Conservation (phyloP, 2,113 vertebrate genomes). For the Chaenocephalus aceratus region DNA sequence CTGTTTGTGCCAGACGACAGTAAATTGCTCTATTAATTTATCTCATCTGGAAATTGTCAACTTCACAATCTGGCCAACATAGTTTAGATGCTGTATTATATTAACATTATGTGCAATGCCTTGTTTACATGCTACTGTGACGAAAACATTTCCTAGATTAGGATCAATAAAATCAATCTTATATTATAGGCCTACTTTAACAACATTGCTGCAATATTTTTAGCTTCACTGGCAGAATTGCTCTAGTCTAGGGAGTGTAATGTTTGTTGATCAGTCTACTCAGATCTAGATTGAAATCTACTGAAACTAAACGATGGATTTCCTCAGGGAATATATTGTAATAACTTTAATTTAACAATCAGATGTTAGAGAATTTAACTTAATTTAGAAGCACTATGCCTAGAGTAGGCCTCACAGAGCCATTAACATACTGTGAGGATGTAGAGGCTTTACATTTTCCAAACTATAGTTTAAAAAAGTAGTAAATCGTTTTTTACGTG, state of each 20-base stretch:
- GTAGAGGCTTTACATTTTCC: background rate
- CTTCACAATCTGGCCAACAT: background rate
- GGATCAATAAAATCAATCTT: too few relatives aligned
- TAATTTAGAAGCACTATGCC: too few relatives aligned
- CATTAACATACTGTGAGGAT: background rate
- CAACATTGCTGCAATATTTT: background rate
- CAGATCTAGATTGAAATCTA: background rate
- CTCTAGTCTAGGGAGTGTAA: too few relatives aligned
- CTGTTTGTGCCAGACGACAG: constrained; percentile 86
- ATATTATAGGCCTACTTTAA: background rate
- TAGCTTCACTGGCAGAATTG: too few relatives aligned
- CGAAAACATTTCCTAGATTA: too few relatives aligned
- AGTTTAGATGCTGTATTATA: constrained; percentile 1
- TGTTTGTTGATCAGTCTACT: background rate
- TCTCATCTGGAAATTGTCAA: constrained; percentile 28
- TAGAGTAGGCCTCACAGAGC: background rate
- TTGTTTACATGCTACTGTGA: too few relatives aligned
- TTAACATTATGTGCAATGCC: background rate
- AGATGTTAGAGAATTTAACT: too few relatives aligned
- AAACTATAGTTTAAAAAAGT: background rate
- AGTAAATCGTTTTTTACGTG: background rate
- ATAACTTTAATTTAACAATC: background rate
- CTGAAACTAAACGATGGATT: background rate
- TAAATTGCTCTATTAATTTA: constrained; percentile 75
- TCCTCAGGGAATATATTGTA: background rate